Base-by-base conservation (phyloP, 2,113 vertebrate genomes). In the Amblyopsis rosae region DNA sequence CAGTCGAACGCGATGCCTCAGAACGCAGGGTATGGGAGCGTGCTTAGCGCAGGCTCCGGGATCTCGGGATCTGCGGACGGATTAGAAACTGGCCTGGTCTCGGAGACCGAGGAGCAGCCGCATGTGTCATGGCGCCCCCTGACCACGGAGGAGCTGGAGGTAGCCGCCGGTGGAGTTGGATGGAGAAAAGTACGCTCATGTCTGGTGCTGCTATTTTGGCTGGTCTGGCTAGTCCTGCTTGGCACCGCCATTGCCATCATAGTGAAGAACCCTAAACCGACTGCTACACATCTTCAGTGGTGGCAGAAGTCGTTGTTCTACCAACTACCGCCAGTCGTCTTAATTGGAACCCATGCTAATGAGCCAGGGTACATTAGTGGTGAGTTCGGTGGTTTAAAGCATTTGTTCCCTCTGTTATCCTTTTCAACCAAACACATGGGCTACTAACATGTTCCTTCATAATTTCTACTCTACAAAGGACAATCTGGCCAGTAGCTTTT, bases 241-340 rank as follows among this genome's bases (percentile, higher is more conserved):
- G 83, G 77, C 12, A 62, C 41, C 12, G 50, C 87, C 51, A 6
- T 91, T 2, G 65, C 65, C 35, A 75, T 91, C 53, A 53, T 93
- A 0, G 56, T 73, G 1, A 16, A 75, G 32, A 92, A 81, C 45
- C 87, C 90, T 0, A 57, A 77, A 16, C 86, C 86, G 1, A 75
- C 76, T 0, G 65, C 35, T 0, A 66, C 67, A 0, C 46, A 53
- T 3, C 87, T 90, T 9, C 65, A 32, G 2, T 94, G 93, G 92
- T 94, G 92, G 92, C 91, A 91, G 82, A 91, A 56, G 69, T 47
- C 83, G 0, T 10, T 90, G 32, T 91, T 92, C 58, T 92, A 84
- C 68, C 86, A 80, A 35, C 50, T 93, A 64, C 78, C 86, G 73
- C 82, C 85, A 0, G 71, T 65, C 1, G 51, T 82, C 69, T 46